Base-by-base conservation (phyloP, 2,113 vertebrate genomes). In the Heteronetta atricapilla region DNA sequence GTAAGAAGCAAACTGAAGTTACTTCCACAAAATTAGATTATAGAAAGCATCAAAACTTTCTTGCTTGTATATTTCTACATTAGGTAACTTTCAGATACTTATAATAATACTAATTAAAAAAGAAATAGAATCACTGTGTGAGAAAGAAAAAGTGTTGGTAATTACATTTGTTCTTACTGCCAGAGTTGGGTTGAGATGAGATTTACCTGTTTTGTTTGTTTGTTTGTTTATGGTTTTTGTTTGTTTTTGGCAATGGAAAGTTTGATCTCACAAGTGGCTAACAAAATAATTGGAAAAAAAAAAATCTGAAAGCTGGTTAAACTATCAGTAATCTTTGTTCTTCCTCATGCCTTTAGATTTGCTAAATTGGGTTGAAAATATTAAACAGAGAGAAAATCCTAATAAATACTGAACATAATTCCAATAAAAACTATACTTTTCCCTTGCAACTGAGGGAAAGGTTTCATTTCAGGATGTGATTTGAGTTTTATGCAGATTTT, bases 71-170 rank as follows among this genome's bases (percentile, higher is more conserved):
- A 76, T 60, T 3, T 4, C 34, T 33, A 4, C 2, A 2, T 3
- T 7, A 15, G 38, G 20, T 15, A 50, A 14, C 4, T 79, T 82
- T 44, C 15, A 26, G 62, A 8, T 13, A 78, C 67, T 34, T 38
- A 16, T 0, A 63, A 23, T 29, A 59, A 5, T 19, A 13, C 1
- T 21, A 53, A 59, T 28, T 34, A 11, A 6, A 38, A 36, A 22
- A 2, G 5, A 34, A 6, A 48, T 3, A 80, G 0, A 70, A 44
- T 28, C 4, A 13, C 6, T 33, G 1, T 15, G 15, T 22, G 14
- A 82, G 14, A 42, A 72, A n/a, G n/a, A 83, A 67, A 63, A 33
- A 60, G 3, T 9, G 46, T 48, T 48, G 3, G 1, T 6, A 68
- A 3, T 12, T 1, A 0, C 1, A 48, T 82, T 53, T 77, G 28